Conservation (phyloP, 2,113 vertebrate species). For the Otolemur garnettii region DNA sequence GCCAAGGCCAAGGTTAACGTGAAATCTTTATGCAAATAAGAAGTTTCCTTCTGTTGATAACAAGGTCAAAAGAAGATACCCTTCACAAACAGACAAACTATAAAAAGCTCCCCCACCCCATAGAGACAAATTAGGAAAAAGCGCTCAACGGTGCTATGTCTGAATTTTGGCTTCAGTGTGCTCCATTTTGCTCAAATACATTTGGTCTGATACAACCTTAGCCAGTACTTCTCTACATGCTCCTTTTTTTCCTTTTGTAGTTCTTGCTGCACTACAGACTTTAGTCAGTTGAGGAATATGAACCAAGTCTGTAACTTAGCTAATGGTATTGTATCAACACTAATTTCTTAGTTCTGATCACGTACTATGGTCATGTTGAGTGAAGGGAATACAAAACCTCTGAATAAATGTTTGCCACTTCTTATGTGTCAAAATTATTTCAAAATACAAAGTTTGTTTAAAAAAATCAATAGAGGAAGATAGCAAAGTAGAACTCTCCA, state of each 20-base stretch:
- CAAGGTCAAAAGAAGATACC: neutral
- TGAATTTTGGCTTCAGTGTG: slow-evolving; percentile 25
- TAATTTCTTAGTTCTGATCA: slow-evolving; percentile 57
- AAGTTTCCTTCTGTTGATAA: neutral
- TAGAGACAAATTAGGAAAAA: slow-evolving; percentile 7
- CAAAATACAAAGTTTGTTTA: neutral
- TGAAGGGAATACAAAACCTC: neutral
- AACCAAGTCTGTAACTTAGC: slow-evolving; percentile 57
- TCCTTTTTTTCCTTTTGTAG: slow-evolving; percentile 3
- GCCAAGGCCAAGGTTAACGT: slow-evolving; percentile 12
- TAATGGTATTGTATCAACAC: slow-evolving; percentile 36
- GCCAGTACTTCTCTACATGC: neutral
- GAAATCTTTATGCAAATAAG: slow-evolving; percentile 34
- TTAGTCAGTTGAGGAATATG: slow-evolving; percentile 42
- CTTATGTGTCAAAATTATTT: slow-evolving; percentile 42
- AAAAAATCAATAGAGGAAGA: neutral
- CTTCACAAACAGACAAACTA: slow-evolving; percentile 25
- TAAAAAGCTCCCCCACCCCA: neutral
- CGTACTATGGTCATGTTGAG: neutral
- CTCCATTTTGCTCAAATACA: neutral
- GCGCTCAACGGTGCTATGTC: neutral
- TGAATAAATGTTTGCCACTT: slow-evolving; percentile 28
- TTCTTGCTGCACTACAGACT: neutral
- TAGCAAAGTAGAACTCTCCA: neutral
- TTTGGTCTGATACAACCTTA: neutral